Evolutionary conservation across 1,140 invertebrate genomes (phyloP).

Genomic region (Drosophila trapezifrons): DNA sequence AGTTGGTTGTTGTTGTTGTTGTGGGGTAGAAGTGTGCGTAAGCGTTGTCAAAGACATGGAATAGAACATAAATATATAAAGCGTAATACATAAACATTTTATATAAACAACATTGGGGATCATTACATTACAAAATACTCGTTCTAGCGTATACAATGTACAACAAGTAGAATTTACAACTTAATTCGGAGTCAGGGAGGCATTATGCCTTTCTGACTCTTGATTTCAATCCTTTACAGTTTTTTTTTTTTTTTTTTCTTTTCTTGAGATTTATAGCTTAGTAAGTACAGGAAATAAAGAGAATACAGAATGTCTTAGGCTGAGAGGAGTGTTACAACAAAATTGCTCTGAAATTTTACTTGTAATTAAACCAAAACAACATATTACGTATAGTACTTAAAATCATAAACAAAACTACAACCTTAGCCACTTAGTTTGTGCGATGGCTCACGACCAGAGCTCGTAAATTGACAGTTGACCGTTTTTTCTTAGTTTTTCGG

Average conservation of each 20-base stretch:
- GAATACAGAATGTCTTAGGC: conserved; percentile 32
- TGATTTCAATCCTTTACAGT: conserved; percentile 12
- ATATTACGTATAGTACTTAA: conserved; percentile 57
- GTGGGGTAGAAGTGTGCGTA: conserved; percentile 72
- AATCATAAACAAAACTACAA: conserved; percentile 60
- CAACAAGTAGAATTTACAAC: conserved; percentile 13
- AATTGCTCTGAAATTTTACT: conserved; percentile 72
- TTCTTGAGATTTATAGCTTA: conserved; percentile 1
- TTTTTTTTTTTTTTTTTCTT: not conserved
- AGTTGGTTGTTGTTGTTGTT: conserved; percentile 64
- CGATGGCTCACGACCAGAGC: conserved; percentile 12
- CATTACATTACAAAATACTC: conserved; percentile 15
- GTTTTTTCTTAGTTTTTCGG: not conserved
- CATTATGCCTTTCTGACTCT: not conserved
- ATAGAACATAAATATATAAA: conserved; percentile 78
- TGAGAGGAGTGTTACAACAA: conserved; percentile 38
- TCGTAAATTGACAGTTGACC: not conserved
- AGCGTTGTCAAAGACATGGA: conserved; percentile 82
- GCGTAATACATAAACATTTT: conserved; percentile 78
- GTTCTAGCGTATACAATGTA: conserved; percentile 7
- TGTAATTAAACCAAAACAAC: conserved; percentile 50
- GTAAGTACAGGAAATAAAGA: conserved; percentile 21
- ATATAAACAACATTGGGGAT: conserved; percentile 34
- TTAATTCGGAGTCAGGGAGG: not conserved
- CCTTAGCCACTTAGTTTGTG: conserved; percentile 31